Conservation (phyloP, 2,113 vertebrate genomes). For the Ovis aries region DNA sequence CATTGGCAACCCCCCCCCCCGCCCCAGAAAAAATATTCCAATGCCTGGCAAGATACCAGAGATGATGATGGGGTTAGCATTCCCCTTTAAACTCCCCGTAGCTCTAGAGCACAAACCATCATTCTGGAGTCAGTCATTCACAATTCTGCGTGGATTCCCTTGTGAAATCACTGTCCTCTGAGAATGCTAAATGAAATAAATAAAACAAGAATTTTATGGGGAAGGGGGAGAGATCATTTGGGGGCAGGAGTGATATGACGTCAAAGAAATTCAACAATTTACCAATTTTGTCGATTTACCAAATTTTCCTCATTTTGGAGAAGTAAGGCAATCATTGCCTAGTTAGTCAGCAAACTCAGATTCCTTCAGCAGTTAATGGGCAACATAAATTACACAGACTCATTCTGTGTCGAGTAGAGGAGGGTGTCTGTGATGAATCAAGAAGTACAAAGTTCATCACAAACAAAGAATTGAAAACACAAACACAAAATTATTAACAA, state of each 20-base stretch:
- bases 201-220: background rate
- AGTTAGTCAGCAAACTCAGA: background rate
- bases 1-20: background rate
- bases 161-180: conserved; percentile 3
- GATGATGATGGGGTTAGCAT: background rate
- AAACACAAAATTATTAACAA: background rate
- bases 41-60: background rate
- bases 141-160: background rate
- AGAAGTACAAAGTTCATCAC: background rate
- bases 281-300: background rate
- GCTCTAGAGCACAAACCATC: background rate
- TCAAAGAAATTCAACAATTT: conserved; percentile 10
- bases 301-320: background rate
- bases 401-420: background rate
- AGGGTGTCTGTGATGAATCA: background rate
- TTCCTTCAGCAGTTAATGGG: background rate
- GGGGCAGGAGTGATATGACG: background rate
- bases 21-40: background rate
- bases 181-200: conserved; percentile 4
- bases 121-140: background rate
- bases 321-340: background rate
- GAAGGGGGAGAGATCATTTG: background rate
- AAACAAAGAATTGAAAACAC: background rate
- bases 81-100: background rate
- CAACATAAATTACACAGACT: background rate